A percentile compares a stretch with the other conserved stretches of the same genome.
Evolutionary conservation across 2,888 invertebrate genomes (phyloP).

Genomic region (Orthosia gothica): DNA sequence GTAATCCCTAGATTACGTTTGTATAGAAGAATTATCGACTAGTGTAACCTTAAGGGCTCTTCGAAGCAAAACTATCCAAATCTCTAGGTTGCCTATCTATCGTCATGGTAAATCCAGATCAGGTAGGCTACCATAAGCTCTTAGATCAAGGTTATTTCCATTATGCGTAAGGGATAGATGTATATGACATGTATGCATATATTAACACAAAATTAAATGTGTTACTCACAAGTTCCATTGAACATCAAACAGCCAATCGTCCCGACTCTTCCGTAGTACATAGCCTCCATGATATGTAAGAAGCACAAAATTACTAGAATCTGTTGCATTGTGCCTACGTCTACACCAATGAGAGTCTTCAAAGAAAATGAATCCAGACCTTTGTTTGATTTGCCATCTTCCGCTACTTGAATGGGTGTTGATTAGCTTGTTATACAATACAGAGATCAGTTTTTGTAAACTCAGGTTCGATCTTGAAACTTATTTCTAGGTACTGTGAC

Average conservation of each 20-base stretch:
- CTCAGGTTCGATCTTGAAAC: slow-evolving; percentile 3
- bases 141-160: too few species aligned
- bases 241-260: slow-evolving; percentile 78
- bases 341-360: slow-evolving; percentile 25
- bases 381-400: slow-evolving; percentile 42
- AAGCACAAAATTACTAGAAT: slow-evolving; percentile 69
- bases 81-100: too few species aligned
- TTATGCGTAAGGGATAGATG: too few species aligned
- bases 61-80: too few species aligned
- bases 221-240: slow-evolving; percentile 85
- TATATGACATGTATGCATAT: too few species aligned
- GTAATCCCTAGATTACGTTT: too few species aligned
- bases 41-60: too few species aligned
- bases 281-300: slow-evolving; percentile 67
- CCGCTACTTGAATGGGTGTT: slow-evolving; percentile 50
- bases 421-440: slow-evolving; percentile 6
- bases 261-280: slow-evolving; percentile 80
- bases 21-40: too few species aligned
- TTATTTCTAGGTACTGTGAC: not conserved
- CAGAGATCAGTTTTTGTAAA: slow-evolving; percentile 31
- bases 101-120: too few species aligned
- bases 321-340: slow-evolving; percentile 63
- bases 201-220: not conserved
- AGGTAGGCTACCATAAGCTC: too few species aligned
- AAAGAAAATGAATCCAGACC: slow-evolving; percentile 41